These are phyloP conservation scores for Tragelaphus scriptus DNA, from an alignment of 2,113 vertebrate genomes.

Conservation along the genomic window DNA sequence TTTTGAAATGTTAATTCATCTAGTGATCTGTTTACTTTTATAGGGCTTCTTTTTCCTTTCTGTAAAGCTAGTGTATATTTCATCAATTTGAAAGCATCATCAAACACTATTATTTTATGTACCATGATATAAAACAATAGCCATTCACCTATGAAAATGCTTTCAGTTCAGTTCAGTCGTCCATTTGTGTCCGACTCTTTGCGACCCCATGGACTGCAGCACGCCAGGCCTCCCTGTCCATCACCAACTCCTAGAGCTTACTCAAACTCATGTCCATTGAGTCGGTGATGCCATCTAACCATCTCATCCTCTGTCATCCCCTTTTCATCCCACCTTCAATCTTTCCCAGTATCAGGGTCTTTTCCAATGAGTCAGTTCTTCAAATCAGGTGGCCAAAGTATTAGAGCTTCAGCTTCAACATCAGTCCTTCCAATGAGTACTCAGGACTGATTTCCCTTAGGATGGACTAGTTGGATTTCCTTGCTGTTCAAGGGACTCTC, in stretches of 20 bases:
- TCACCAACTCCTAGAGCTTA: not conserved
- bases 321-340: not conserved
- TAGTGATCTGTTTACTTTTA: not conserved
- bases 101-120: not conserved
- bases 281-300: not conserved
- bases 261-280: not conserved
- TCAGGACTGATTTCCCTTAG: not conserved
- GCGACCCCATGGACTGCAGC: fast-evolving
- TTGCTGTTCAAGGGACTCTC: not conserved
- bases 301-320: not conserved
- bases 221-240: not conserved
- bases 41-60: not conserved
- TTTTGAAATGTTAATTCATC: not conserved
- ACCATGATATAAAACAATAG: not conserved
- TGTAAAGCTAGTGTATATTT: not conserved
- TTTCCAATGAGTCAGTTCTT: not conserved
- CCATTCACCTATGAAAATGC: not conserved
- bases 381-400: not conserved
- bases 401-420: not conserved
- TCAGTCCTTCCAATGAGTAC: not conserved
- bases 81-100: not conserved
- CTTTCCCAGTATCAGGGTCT: not conserved
- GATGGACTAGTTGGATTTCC: not conserved
- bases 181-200: fast-evolving
- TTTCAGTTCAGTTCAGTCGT: not conserved